These are phyloP conservation scores for Halcyon chelicuti DNA, from an alignment of 2,797 vertebrate species.

Conservation along the genomic window DNA sequence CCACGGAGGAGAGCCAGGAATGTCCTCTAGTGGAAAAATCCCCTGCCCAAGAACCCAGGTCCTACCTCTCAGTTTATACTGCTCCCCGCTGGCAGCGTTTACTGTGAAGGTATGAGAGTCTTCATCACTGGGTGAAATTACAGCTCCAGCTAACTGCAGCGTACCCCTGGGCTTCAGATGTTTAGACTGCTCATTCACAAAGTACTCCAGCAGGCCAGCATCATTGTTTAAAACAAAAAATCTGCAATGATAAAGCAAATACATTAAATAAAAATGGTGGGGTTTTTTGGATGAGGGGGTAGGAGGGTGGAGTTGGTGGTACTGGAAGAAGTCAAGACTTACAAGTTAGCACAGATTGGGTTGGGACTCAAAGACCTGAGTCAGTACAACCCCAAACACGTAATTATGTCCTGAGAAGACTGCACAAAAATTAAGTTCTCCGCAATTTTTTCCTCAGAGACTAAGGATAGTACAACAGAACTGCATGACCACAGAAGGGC, in stretches of 20 bases:
- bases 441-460: not conserved
- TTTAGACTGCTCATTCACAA: slow-evolving; percentile 95
- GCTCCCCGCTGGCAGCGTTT: slow-evolving; percentile 96
- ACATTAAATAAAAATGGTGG: not conserved
- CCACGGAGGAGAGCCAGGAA: not conserved
- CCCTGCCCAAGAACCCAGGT: not conserved
- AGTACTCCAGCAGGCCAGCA: slow-evolving; percentile 94
- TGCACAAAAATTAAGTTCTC: not conserved
- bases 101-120: slow-evolving; percentile 98
- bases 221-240: slow-evolving; percentile 98
- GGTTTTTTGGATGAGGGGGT: too few species aligned
- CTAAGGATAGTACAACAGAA: not conserved
- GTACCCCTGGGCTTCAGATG: slow-evolving; percentile 94
- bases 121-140: slow-evolving; percentile 98
- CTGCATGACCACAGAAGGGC: not conserved
- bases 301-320: too few species aligned
- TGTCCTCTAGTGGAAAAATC: slow-evolving; percentile 44
- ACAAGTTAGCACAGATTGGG: not conserved
- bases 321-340: not conserved
- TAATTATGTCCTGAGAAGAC: not conserved
- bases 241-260: slow-evolving; percentile 72
- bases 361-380: not conserved
- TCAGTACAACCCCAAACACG: not conserved
- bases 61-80: slow-evolving; percentile 97
- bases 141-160: slow-evolving; percentile 93